phyloP scores from a whole-genome alignment of 2,888 invertebrate species.

The Agrilus biguttatus region DNA sequence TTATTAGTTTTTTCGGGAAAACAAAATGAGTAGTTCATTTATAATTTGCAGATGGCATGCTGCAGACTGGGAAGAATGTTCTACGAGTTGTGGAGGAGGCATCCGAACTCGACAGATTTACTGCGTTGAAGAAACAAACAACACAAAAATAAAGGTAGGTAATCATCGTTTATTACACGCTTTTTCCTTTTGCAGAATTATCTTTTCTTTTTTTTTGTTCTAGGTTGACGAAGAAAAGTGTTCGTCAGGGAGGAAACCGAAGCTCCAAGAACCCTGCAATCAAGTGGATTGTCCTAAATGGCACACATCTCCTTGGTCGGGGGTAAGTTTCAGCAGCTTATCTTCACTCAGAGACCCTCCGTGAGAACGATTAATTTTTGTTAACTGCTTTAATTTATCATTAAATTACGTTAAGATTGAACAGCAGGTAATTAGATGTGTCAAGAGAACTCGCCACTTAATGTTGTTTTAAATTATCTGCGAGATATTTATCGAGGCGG shows the following conservation, averaged over 20 bases:
- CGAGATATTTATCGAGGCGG: too few relatives aligned
- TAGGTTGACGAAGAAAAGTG: constrained; percentile 71
- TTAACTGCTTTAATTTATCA: too few relatives aligned
- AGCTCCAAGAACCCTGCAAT: constrained; percentile 70
- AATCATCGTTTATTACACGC: constrained; percentile 7
- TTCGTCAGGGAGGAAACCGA: constrained; percentile 41
- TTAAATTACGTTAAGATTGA: too few relatives aligned
- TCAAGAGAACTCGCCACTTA: too few relatives aligned
- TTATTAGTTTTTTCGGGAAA: too few relatives aligned
- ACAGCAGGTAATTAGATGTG: too few relatives aligned
- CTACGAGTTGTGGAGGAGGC: constrained; percentile 76
- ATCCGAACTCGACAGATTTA: constrained; percentile 65
- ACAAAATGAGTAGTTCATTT: neutral
- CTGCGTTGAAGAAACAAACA: constrained; percentile 72
- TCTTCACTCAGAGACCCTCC: too few relatives aligned
- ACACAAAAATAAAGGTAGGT: constrained; percentile 65
- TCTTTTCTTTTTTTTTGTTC: constrained; percentile 11
- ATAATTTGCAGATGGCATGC: constrained; percentile 62
- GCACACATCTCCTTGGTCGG: constrained; percentile 79
- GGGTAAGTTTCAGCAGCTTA: constrained; percentile 47
- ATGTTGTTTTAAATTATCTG: too few relatives aligned
- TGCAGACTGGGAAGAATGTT: constrained; percentile 81
- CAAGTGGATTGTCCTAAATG: constrained; percentile 76
- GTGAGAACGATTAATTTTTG: too few relatives aligned
- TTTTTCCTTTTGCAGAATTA: constrained; percentile 9